These are phyloP conservation scores for Echeneis naucrates DNA, from an alignment of 2,797 vertebrate species.

Conservation along the genomic window DNA sequence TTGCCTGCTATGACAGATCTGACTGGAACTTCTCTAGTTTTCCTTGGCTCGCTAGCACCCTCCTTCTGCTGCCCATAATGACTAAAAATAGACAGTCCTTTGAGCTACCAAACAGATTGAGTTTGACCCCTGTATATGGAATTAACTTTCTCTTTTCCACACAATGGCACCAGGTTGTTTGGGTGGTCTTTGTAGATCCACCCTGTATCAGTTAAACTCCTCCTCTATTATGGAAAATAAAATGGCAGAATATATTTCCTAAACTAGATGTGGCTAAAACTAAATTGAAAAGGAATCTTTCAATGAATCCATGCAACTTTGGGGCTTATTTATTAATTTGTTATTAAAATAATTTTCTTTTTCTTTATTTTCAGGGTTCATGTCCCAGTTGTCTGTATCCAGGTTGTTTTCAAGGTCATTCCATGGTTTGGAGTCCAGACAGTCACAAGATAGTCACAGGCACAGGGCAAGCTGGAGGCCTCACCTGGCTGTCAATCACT, in stretches of 20 bases:
- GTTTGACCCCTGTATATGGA: constrained; percentile 54
- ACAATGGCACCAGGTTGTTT: constrained; percentile 28
- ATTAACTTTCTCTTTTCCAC: constrained; percentile 51
- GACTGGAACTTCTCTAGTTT: constrained; percentile 56
- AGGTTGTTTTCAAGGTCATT: constrained; percentile 27
- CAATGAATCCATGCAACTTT: background rate
- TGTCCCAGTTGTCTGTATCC: background rate
- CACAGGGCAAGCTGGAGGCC: constrained; percentile 28
- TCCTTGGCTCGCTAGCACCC: constrained; percentile 19
- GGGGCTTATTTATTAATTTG: too few relatives aligned
- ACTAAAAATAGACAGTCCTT: constrained; percentile 75
- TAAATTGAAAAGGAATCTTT: background rate
- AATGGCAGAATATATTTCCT: background rate
- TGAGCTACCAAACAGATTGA: constrained; percentile 65
- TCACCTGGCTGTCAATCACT: constrained; percentile 66
- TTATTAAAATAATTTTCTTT: too few relatives aligned
- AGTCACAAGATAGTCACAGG: constrained; percentile 58
- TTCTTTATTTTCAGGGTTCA: background rate
- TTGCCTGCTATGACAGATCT: constrained; percentile 43
- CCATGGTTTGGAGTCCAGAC: constrained; percentile 12
- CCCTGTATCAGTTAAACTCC: background rate
- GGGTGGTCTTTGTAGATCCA: constrained; percentile 23
- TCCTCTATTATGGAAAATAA: background rate
- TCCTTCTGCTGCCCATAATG: constrained; percentile 30
- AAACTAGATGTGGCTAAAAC: background rate